Evolutionary conservation across 2,797 vertebrate species (phyloP).

Genomic region (Coregonus sp.): DNA sequence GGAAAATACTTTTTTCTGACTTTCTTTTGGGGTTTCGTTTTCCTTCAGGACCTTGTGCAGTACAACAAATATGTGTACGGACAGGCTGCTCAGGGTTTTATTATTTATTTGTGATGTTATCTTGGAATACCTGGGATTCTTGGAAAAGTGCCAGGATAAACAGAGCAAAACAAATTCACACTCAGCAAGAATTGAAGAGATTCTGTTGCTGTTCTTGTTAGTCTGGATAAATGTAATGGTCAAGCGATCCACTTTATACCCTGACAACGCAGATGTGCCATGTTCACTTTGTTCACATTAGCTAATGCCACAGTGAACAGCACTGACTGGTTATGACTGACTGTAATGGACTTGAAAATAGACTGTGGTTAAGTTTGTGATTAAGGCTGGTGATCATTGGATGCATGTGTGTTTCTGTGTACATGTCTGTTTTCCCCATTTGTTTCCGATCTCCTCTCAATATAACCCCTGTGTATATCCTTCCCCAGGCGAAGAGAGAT

Average conservation of each 20-base stretch:
- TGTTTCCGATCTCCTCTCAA: background rate
- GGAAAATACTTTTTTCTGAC: background rate
- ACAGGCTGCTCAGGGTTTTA: conserved; percentile 27
- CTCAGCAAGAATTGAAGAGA: conserved; percentile 23
- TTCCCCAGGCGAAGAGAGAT: conserved; percentile 85
- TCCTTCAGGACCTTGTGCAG: conserved; percentile 18
- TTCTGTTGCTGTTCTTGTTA: conserved; percentile 5
- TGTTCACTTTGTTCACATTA: background rate
- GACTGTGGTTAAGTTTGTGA: background rate
- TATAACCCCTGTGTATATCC: conserved; percentile 31
- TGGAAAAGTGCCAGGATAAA: conserved; percentile 9
- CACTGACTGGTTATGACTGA: background rate
- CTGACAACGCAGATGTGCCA: background rate
- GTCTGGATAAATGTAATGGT: background rate
- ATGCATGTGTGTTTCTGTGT: conserved; percentile 10
- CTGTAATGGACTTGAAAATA: conserved; percentile 3
- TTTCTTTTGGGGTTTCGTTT: background rate
- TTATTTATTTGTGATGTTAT: conserved; percentile 21
- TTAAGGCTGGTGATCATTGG: background rate
- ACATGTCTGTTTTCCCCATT: background rate
- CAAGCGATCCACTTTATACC: background rate
- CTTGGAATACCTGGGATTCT: conserved; percentile 15
- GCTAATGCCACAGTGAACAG: no score
- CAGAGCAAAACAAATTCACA: conserved; percentile 10
- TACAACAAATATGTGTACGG: conserved; percentile 35